Evolutionary conservation across 2,113 vertebrate genomes (phyloP).

Genomic region (Megaceryle torquata): DNA sequence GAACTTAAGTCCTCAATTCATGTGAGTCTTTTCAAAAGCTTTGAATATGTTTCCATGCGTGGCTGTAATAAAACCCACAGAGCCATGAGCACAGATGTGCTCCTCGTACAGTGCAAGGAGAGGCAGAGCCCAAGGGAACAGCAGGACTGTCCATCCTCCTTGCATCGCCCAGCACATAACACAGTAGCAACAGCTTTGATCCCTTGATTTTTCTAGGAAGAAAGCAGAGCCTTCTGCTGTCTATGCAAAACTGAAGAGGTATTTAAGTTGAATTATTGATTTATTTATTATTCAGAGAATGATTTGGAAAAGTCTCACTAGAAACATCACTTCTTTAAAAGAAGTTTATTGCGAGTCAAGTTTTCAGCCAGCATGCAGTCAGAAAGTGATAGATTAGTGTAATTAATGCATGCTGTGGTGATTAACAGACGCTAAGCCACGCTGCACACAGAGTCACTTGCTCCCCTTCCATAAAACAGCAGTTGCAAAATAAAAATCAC

Average conservation of each 20-base stretch:
- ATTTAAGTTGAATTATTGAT: background rate
- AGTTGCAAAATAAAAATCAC: conserved; percentile 8
- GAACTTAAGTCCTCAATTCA: background rate
- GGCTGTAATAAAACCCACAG: background rate
- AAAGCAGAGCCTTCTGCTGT: background rate
- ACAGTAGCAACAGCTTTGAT: background rate
- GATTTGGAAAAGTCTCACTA: background rate
- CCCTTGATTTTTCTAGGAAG: background rate
- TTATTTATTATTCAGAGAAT: background rate
- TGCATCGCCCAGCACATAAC: background rate
- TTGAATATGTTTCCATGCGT: background rate
- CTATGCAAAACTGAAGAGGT: background rate
- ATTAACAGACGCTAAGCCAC: background rate
- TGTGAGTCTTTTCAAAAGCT: background rate
- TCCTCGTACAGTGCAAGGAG: background rate
- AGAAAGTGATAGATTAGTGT: background rate
- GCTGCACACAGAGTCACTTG: background rate
- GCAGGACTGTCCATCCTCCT: background rate
- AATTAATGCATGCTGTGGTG: background rate
- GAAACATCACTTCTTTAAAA: background rate
- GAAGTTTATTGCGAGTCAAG: background rate
- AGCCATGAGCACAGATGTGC: background rate
- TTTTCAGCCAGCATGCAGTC: background rate
- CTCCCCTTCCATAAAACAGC: background rate
- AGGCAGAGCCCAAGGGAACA: background rate